phyloP scores from a whole-genome alignment of 2,888 invertebrate genomes.

The Alsophila aescularia region DNA sequence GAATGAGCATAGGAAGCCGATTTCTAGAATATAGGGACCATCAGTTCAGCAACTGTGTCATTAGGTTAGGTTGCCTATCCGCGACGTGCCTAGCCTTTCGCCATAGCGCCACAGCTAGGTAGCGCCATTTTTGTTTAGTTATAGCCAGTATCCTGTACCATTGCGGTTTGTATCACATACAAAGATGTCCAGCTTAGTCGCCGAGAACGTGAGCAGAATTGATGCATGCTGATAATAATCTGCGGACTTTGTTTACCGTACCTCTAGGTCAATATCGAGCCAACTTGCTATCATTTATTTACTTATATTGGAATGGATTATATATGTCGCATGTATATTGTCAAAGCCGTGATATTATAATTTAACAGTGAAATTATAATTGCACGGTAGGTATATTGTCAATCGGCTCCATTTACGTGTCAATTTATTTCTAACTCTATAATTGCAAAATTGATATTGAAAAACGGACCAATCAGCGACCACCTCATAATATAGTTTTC shows the following conservation, averaged over 20 bases:
- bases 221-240: conserved; percentile 30
- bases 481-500: too few relatives aligned
- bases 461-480: too few relatives aligned
- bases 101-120: too few relatives aligned
- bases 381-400: too few relatives aligned
- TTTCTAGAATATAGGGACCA: conserved; percentile 12
- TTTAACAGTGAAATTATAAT: too few relatives aligned
- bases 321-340: too few relatives aligned
- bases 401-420: too few relatives aligned
- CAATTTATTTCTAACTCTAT: too few relatives aligned
- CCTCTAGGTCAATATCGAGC: background rate
- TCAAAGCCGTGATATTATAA: too few relatives aligned
- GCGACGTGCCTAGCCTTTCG: conserved; percentile 47
- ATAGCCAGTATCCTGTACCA: conserved; percentile 67
- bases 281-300: too few relatives aligned
- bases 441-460: too few relatives aligned
- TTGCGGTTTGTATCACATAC: conserved; percentile 64
- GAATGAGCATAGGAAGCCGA: conserved; percentile 9
- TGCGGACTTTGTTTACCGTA: background rate
- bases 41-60: conserved; percentile 52
- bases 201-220: conserved; percentile 57
- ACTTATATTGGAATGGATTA: too few relatives aligned
- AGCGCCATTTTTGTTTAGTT: conserved; percentile 63
- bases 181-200: conserved; percentile 64
- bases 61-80: conserved; percentile 65